phyloP scores from a whole-genome alignment of 2,113 vertebrate genomes.

The Microcebus griseorufus region DNA sequence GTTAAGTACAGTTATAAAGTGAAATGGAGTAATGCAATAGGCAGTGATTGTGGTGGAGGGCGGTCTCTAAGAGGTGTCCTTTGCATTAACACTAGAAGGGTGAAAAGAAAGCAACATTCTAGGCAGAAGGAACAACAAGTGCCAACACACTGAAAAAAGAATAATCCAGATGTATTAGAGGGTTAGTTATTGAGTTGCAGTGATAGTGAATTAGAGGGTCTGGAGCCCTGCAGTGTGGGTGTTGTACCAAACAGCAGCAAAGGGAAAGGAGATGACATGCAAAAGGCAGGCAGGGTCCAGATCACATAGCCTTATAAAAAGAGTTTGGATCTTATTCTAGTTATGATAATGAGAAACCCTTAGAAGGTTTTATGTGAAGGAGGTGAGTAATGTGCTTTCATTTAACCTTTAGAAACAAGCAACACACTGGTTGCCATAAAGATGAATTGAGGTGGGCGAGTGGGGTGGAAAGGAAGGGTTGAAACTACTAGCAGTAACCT shows the following conservation, averaged over 20 bases:
- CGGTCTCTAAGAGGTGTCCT: neutral
- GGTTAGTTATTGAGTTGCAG: too few species aligned
- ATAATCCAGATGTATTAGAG: neutral
- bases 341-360: neutral
- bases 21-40: neutral
- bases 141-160: neutral
- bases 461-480: neutral
- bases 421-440: neutral
- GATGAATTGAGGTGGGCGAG: neutral
- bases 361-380: neutral
- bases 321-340: neutral
- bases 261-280: neutral
- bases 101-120: neutral
- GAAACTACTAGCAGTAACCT: neutral
- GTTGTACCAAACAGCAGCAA: neutral
- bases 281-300: neutral
- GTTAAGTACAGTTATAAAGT: neutral
- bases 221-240: neutral
- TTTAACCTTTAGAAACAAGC: neutral
- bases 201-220: neutral
- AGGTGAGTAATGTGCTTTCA: neutral
- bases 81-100: neutral
- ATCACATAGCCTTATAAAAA: neutral
- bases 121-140: neutral
- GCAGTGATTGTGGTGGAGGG: neutral